Evolutionary conservation across 1,140 invertebrate species (phyloP).

Genomic region (Cyrtorhinus lividipennis): DNA sequence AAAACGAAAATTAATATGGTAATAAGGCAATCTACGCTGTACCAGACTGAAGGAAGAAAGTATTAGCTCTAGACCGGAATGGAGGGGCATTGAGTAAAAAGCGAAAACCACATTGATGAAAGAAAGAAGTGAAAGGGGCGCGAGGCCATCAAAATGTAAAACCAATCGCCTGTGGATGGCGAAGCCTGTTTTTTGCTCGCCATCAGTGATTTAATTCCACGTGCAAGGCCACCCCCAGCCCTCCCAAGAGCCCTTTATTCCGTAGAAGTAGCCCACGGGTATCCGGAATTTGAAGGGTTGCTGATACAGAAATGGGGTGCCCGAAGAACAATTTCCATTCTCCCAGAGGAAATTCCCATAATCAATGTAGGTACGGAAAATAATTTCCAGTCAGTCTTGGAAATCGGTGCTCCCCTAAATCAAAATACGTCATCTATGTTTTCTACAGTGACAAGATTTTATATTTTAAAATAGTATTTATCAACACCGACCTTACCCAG

Average conservation of each 20-base stretch:
- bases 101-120: slow-evolving; percentile 2
- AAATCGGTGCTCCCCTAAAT: too few relatives aligned
- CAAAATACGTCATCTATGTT: too few relatives aligned
- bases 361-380: too few relatives aligned
- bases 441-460: too few relatives aligned
- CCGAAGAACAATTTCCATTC: too few relatives aligned
- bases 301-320: too few relatives aligned
- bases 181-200: not conserved
- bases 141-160: slow-evolving; percentile 2
- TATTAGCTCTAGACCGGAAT: not conserved
- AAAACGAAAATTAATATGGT: not conserved
- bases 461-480: too few relatives aligned
- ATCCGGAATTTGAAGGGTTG: too few relatives aligned
- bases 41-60: not conserved
- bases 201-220: slow-evolving; percentile 1
- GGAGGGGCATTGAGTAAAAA: not conserved
- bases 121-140: not conserved
- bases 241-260: not conserved
- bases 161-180: not conserved
- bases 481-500: too few relatives aligned
- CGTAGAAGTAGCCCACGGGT: too few relatives aligned
- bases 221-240: not conserved
- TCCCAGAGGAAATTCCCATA: too few relatives aligned
- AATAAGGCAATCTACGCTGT: not conserved
- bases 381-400: too few relatives aligned